Evolutionary conservation across 2,113 vertebrate species (phyloP), one percentile per base, ranked within the genome.

Genomic region (Zosterops japonicus): DNA sequence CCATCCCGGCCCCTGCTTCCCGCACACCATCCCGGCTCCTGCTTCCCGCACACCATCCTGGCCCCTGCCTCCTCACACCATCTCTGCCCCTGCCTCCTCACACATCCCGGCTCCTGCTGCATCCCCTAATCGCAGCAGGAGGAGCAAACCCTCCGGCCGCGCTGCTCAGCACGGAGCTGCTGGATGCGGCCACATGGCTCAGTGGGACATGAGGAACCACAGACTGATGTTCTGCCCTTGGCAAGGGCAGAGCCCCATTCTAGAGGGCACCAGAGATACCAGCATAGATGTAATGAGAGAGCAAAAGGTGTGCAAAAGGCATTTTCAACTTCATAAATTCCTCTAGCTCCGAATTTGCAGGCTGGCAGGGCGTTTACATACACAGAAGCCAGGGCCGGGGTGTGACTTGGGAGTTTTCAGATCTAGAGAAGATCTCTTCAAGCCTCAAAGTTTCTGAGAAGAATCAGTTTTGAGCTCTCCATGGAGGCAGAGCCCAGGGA

Each of bases 141-240:
- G 21, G 28, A 27, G 47, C 20, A 31, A 56, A 21, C 12, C 14
- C 0, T 5, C 18, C 33, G 47, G 46, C 12, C 29, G 47, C 1
- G 1, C 35, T 12, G 13, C 93, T 46, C 52, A 4, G 53, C 81
- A 2, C 3, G 14, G 86, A 53, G 60, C 52, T 21, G 18, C 17
- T 19, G 0, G 14, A 4, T 9, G 64, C 47, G n/a, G 55, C 69
- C 8, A 0, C 9, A 3, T 1, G 5, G 6, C 42, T 22, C 18
- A 8, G 46, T 1, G 18, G 33, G n/a, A 50, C 35, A 0, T 0
- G 17, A 42, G 55, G 15, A 57, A 4, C 0, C 4, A 6, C 7
- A 49, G 44, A 6, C 3, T 3, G 14, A 1, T 42, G 82, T 36
- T 52, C 52, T 42, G n/a, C 0, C 3, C 39, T 52, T 64, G 53